Percentiles rank a stretch among this genome's conserved stretches.
Conservation (phyloP, 2,113 vertebrate genomes). For the Caranx melampygus region DNA sequence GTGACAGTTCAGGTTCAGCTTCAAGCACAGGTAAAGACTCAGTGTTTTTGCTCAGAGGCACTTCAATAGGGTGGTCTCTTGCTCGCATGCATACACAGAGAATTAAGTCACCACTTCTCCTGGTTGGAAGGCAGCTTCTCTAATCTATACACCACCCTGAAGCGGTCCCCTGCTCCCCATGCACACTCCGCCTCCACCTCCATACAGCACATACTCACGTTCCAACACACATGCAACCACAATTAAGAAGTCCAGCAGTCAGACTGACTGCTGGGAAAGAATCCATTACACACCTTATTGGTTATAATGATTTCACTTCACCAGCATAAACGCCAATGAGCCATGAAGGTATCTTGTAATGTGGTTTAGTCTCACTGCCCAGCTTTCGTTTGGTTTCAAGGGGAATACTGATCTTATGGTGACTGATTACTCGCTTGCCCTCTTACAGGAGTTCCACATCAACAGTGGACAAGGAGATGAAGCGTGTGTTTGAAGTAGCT, state of each 20-base stretch:
- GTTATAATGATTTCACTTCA: conserved; percentile 85
- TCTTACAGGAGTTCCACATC: conserved; percentile 36
- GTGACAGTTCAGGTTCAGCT: conserved; percentile 20
- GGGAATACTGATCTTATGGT: conserved; percentile 72
- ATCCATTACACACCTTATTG: conserved; percentile 88
- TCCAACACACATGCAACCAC: conserved; percentile 61
- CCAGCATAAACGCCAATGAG: conserved; percentile 81
- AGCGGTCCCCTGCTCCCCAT: conserved; percentile 30
- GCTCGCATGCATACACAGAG: conserved; percentile 8
- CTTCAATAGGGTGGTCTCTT: conserved; percentile 19
- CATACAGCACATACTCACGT: conserved; percentile 46
- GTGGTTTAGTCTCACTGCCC: conserved; percentile 76
- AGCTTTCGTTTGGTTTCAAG: conserved; percentile 73
- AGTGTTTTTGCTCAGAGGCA: conserved; percentile 53
- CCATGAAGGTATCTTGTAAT: conserved; percentile 81
- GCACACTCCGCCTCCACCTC: conserved; percentile 28
- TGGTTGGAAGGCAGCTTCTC: conserved; percentile 47
- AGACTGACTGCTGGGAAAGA: conserved; percentile 78
- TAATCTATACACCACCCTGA: conserved; percentile 46
- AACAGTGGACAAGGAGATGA: conserved; percentile 29
- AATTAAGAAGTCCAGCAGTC: conserved; percentile 83
- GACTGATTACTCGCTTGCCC: conserved; percentile 42
- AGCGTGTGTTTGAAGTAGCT: conserved; percentile 26
- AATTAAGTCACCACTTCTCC: conserved; percentile 22
- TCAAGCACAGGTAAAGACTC: conserved; percentile 41